phyloP scores from a whole-genome alignment of 2,888 invertebrate genomes.

The Drosophila stalkeri region DNA sequence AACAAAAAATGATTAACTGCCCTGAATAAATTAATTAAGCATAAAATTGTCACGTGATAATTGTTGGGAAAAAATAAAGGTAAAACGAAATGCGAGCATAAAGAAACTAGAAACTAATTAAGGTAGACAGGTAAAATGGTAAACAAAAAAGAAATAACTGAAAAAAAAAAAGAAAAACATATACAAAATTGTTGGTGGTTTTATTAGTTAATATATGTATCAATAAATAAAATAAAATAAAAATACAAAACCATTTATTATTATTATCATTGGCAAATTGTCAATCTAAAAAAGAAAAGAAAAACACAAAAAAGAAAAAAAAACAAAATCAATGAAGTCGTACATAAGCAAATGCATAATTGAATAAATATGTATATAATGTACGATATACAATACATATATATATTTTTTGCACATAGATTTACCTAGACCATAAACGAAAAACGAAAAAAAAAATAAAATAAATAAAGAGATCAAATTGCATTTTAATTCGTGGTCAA shows the following conservation, averaged over 20 bases:
- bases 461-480: background rate
- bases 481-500: slow-evolving; percentile 26
- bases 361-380: slow-evolving; percentile 67
- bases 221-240: slow-evolving; percentile 24
- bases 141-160: slow-evolving; percentile 16
- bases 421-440: slow-evolving; percentile 62
- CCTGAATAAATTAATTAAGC: slow-evolving; percentile 74
- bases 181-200: slow-evolving; percentile 68
- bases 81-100: slow-evolving; percentile 46
- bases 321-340: slow-evolving; percentile 12
- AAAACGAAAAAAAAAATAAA: slow-evolving; percentile 13
- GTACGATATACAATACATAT: slow-evolving; percentile 65
- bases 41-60: slow-evolving; percentile 80
- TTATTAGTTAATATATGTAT: slow-evolving; percentile 58
- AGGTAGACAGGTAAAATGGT: slow-evolving; percentile 65
- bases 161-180: slow-evolving; percentile 6
- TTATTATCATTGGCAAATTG: slow-evolving; percentile 74
- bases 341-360: slow-evolving; percentile 54
- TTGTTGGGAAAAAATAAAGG: slow-evolving; percentile 59
- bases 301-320: background rate
- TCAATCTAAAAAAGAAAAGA: slow-evolving; percentile 39
- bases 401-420: slow-evolving; percentile 80
- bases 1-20: slow-evolving; percentile 59
- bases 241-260: slow-evolving; percentile 26
- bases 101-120: slow-evolving; percentile 73